These are phyloP conservation scores for Mesocricetus auratus DNA, from an alignment of 2,113 vertebrate species.

Conservation along the genomic window DNA sequence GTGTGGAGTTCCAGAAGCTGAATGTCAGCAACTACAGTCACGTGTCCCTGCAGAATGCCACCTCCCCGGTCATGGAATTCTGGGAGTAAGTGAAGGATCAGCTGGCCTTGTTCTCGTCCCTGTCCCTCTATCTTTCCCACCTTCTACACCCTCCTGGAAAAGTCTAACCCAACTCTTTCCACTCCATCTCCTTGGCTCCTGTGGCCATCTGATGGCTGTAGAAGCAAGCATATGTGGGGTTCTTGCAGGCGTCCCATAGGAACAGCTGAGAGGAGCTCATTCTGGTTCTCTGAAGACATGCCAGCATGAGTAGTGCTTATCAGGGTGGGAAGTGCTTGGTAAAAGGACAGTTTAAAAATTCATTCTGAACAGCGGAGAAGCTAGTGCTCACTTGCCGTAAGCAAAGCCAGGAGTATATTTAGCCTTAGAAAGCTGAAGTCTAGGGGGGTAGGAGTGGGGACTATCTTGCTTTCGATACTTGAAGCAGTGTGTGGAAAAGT, in stretches of 20 bases:
- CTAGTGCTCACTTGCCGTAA: not conserved
- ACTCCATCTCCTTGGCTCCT: not conserved
- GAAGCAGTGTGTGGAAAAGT: not conserved
- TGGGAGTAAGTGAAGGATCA: slow-evolving; percentile 96
- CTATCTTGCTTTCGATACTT: not conserved
- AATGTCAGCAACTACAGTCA: slow-evolving; percentile 95
- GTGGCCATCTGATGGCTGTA: not conserved
- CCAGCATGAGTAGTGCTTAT: slow-evolving; percentile 5
- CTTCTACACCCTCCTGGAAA: not conserved
- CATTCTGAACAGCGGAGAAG: slow-evolving; percentile 26
- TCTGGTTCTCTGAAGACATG: not conserved
- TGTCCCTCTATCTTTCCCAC: not conserved
- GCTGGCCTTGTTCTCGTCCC: not conserved
- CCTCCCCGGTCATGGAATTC: slow-evolving; percentile 98
- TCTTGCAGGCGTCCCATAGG: slow-evolving; percentile 18
- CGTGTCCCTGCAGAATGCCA: slow-evolving; percentile 91
- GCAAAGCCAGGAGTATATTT: not conserved
- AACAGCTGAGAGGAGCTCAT: not conserved
- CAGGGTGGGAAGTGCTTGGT: slow-evolving; percentile 16
- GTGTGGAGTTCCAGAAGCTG: slow-evolving; percentile 95
- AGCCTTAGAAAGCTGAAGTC: slow-evolving; percentile 44
- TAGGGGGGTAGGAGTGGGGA: not conserved
- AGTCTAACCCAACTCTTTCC: not conserved
- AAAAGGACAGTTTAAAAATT: slow-evolving; percentile 62
- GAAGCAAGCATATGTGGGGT: not conserved